Percentiles rank a stretch among this genome's conserved stretches.
These are phyloP conservation scores for Chloropsis hardwickii DNA, from an alignment of 2,113 vertebrate genomes.

Conservation along the genomic window DNA sequence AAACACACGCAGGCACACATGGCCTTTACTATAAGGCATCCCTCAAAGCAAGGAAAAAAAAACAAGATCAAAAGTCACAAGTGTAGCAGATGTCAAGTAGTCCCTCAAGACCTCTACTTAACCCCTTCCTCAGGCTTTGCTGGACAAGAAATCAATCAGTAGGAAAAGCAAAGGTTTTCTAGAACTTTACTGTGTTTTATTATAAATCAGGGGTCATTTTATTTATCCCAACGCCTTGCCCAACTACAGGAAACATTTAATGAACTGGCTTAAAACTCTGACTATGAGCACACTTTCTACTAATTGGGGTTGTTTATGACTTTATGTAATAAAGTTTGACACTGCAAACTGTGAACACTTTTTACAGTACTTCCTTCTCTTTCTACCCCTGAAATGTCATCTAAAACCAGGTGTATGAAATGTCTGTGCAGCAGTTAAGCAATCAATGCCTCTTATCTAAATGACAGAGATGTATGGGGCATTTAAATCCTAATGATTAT, in stretches of 20 bases:
- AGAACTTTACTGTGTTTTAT: constrained; percentile 31
- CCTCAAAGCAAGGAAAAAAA: constrained; percentile 60
- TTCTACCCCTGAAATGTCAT: constrained; percentile 58
- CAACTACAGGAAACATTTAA: constrained; percentile 22
- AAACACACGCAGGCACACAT: constrained; percentile 22
- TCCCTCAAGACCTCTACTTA: constrained; percentile 78
- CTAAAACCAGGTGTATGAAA: constrained; percentile 70
- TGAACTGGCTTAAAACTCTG: constrained; percentile 37
- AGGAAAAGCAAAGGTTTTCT: constrained; percentile 42
- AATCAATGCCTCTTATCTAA: constrained; percentile 68
- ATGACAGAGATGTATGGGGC: constrained; percentile 70
- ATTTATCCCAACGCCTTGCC: constrained; percentile 8
- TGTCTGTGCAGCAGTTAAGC: constrained; percentile 62
- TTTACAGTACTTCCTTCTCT: constrained; percentile 45
- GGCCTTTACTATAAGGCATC: constrained; percentile 58
- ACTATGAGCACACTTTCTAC: constrained; percentile 5
- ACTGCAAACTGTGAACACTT: constrained; percentile 58
- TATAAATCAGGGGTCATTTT: constrained; percentile 48
- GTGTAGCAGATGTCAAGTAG: constrained; percentile 83
- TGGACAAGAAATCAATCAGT: constrained; percentile 68
- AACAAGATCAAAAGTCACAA: constrained; percentile 77
- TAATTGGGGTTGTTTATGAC: constrained; percentile 70
- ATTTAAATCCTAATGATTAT: constrained; percentile 74
- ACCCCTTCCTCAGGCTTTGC: constrained; percentile 69
- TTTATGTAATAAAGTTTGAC: constrained; percentile 60